Base-by-base conservation (phyloP, 2,797 vertebrate genomes). In the Sardinella longiceps region DNA sequence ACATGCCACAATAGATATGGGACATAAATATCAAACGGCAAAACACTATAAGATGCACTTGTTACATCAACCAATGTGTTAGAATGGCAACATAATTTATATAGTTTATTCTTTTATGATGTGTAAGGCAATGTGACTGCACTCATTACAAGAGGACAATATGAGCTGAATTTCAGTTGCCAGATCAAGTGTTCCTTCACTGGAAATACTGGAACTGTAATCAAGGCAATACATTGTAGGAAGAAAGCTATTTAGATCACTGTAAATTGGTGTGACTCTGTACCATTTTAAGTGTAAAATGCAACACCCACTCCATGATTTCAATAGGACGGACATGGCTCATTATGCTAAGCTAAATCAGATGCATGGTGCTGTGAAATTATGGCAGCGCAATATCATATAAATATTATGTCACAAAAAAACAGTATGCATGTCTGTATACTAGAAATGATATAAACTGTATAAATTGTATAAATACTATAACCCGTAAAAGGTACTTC, bases 211-310 rank as follows among this genome's bases (percentile, higher is more conserved):
- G 70, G 37, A 43, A 37, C 70, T 43, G 33, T 18, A 77, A 77
- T 60, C 37, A 77, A 77, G 70, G 70, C 70, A 77, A 77, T 23
- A 37, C 39, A 18, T 23, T 9, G 70, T 10, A 77, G 37, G 28
- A 77, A 74, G 15, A 77, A 77, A 77, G 70, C 70, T 77, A 37
- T 74, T 74, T 74, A 77, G 37, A 77, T 77, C 70, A 77, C 70
- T 70, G 70, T 77, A 39, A 77, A 77, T 39, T 43, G 15, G 37
- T 77, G 70, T 77, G 37, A 39, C 37, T 70, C 37, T 77, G 70
- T 77, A 77, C 70, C 70, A 43, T 43, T 77, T 39, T 77, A 39
- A 18, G 70, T 43, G 70, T 77, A 77, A 33, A 77, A 77, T 43
- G 70, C 39, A 77, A 77, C 15, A 43, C 33, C 33, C 37, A 77